Percentiles rank a stretch among this genome's conserved stretches.
Conservation (phyloP, 2,113 vertebrate species). For the Pycnonotus jocosus region DNA sequence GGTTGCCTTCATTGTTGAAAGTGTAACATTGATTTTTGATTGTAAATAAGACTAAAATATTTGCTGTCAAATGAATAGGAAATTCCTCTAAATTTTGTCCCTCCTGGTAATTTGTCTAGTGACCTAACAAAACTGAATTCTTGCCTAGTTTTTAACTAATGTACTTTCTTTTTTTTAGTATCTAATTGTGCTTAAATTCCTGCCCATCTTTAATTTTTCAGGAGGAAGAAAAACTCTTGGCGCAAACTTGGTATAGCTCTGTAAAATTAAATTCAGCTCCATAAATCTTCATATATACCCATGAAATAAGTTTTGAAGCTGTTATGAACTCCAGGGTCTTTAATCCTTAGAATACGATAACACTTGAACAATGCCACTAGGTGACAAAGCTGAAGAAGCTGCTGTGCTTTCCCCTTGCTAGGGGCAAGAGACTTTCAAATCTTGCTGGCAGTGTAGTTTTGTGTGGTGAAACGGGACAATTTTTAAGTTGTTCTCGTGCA, state of each 20-base stretch:
- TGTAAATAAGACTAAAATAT: neutral
- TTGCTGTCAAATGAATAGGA: neutral
- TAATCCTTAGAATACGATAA: neutral
- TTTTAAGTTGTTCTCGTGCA: neutral
- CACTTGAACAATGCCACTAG: neutral
- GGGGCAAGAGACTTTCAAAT: neutral
- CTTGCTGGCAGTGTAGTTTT: neutral
- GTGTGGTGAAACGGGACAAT: neutral
- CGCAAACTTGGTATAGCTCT: neutral
- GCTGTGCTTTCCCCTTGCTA: neutral
- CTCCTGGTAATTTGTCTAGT: neutral
- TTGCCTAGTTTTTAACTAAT: neutral
- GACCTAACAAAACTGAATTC: neutral
- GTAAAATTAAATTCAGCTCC: neutral
- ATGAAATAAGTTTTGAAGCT: neutral
- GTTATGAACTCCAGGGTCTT: neutral
- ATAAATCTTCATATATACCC: neutral
- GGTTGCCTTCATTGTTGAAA: neutral
- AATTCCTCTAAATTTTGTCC: neutral
- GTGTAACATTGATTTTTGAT: neutral
- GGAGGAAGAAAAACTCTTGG: neutral
- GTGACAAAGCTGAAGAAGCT: neutral
- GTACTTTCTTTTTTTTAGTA: neutral
- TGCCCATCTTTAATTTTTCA: neutral
- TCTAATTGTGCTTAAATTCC: neutral